Evolutionary conservation across 1,140 invertebrate genomes (phyloP), one percentile per base, ranked within the genome.

Genomic region (Mactra quadrangularis): DNA sequence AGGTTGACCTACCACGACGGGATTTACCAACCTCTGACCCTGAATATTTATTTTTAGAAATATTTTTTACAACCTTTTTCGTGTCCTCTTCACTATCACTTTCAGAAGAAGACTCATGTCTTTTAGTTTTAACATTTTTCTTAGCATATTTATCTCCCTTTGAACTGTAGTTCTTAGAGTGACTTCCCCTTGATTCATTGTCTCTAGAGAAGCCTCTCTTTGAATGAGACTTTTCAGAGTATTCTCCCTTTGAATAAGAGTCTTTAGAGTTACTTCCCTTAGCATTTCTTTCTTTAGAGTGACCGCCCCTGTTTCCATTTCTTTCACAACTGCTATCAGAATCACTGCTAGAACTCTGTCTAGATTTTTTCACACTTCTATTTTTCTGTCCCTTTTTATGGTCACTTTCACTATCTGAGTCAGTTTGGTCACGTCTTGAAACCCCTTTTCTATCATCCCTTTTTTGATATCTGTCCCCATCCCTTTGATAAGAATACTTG

Each of bases 91-190:
- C 27, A 55, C 53, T 55, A 6, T n/a, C 53, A 55, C 27, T 55
- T 4, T 55, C 53, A 31, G 59, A 62, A 31, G 70, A 72, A 25
- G 70, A 72, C 1, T 57, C 29, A 55, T 53, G 53, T 57, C 70
- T 55, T 15, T 19, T 19, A 13, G 35, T 22, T 55, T 38, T 57
- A 29, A 19, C 33, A 33, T n/a, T n/a, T 55, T 22, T 55, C 19
- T 4, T 22, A 7, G n/a, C n/a, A 15, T 55, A 22, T 4, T 50
- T 50, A 52, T 19, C 41, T 47, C n/a, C 15, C 45, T n/a, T 55
- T 19, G 19, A 9, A 47, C 38, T 35, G 33, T 64, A n/a, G 1
- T 64, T 25, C 25, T 6, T 3, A 13, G 33, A 7, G 6, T 9
- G 41, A 22, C 4, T 38, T 0, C 22, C 35, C 11, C 11, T n/a